Evolutionary conservation across 2,888 invertebrate genomes (phyloP), one percentile per base, ranked within the genome.

Genomic region (Tachina lurida): DNA sequence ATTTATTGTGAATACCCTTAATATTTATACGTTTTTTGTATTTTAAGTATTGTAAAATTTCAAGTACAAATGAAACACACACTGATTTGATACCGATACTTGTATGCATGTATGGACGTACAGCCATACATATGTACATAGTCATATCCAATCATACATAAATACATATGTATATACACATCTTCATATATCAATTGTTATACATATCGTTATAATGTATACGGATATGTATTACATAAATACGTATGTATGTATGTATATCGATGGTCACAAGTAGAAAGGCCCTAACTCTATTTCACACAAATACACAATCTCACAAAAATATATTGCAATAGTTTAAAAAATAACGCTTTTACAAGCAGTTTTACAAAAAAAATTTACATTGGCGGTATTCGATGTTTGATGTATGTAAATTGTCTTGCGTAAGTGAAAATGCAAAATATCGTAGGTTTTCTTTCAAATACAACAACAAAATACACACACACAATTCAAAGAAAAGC

Each of bases 41-140:
- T 83, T 54, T 83, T 73, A 86, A 86, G 45, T 68, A 31, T 31
- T 31, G 31, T 31, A 31, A 31, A 65, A 73, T 67, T 79, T 67
- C 79, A 79, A 79, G 74, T 83, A 67, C 67, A 68, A 73, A 58
- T 74, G 67, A 45, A 73, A 73, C 39, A 73, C 47, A 52, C 52
- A 62, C 58, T 17, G 22, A 10, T 41, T 49, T 76, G n/a, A 31
- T 60, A 13, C 31, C 31, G 12, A 19, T 60, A 31, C 43, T 41
- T 31, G 15, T 52, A 39, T n/a, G 19, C 54, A 39, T 39, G 19
- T 62, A 39, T 62, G 13, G 19, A 62, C 56, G 31, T 31, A 8
- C 17, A 68, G 58, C 19, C 39, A 45, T 56, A 67, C 13, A 65
- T 31, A 31, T 39, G 45, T 56, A 67, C 22, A 54, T 22, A 62